phyloP scores from a whole-genome alignment of 2,888 invertebrate genomes.

The Tenthredo amoena region DNA sequence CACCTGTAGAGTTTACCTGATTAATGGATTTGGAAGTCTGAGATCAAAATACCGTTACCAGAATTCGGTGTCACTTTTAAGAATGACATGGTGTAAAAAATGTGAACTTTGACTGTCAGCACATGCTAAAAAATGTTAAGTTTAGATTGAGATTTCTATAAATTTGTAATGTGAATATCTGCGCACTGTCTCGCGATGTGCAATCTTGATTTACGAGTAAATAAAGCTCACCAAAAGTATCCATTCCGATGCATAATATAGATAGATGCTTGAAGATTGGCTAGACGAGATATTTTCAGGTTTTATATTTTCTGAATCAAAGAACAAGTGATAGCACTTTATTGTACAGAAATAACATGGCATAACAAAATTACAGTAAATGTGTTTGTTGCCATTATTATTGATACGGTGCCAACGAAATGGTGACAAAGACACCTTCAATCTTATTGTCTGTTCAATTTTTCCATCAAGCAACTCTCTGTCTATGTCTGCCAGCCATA shows the following conservation, averaged over 20 bases:
- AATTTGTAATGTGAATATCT: not conserved
- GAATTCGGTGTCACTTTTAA: not conserved
- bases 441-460: not conserved
- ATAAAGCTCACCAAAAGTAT: not conserved
- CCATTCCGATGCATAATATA: conserved; percentile 1
- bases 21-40: not conserved
- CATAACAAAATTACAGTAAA: not conserved
- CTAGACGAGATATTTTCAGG: not conserved
- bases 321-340: not conserved
- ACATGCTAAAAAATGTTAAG: not conserved
- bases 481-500: not conserved
- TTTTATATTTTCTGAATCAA: not conserved
- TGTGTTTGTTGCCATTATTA: not conserved
- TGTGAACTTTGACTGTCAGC: not conserved
- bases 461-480: not conserved
- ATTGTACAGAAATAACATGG: not conserved
- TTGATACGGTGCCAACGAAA: conserved; percentile 36
- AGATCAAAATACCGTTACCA: not conserved
- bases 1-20: not conserved
- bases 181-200: not conserved
- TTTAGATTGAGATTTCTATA: not conserved
- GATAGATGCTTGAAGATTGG: not conserved
- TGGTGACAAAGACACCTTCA: not conserved
- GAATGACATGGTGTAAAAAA: too few species aligned
- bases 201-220: conserved; percentile 1